phyloP scores from a whole-genome alignment of 2,113 vertebrate species.

The Toxotes chatareus region DNA sequence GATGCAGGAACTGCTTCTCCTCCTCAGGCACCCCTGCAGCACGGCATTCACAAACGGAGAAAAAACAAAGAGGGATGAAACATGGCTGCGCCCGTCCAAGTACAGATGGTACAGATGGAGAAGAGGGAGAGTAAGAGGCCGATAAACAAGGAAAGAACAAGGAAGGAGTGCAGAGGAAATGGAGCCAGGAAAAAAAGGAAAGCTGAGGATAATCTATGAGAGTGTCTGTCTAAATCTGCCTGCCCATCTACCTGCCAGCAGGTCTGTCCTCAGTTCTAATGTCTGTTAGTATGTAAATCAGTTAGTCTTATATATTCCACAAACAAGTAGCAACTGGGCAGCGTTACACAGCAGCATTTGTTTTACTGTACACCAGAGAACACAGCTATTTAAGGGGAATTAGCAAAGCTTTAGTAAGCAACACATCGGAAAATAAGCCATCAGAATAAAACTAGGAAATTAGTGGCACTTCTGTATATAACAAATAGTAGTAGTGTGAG shows the following conservation, averaged over 20 bases:
- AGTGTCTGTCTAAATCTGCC: conserved; percentile 73
- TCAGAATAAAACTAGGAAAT: conserved; percentile 24
- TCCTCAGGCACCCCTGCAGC: conserved; percentile 89
- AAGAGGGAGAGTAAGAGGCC: neutral
- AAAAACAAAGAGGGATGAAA: conserved; percentile 10
- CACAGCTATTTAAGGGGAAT: conserved; percentile 15
- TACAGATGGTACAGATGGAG: neutral
- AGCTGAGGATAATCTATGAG: conserved; percentile 37
- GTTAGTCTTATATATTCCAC: conserved; percentile 29
- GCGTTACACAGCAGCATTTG: conserved; percentile 21
- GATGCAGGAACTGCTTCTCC: conserved; percentile 89
- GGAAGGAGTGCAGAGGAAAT: conserved; percentile 2
- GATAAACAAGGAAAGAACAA: neutral
- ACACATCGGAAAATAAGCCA: conserved; percentile 36
- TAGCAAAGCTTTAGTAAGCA: conserved; percentile 37
- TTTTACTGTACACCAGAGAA: conserved; percentile 28
- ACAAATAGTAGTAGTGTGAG: conserved; percentile 22
- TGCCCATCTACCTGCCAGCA: conserved; percentile 69
- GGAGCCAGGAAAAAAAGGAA: conserved; percentile 30
- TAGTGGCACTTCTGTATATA: conserved; percentile 12
- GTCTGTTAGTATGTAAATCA: conserved; percentile 49
- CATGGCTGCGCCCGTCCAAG: neutral
- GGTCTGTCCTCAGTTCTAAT: conserved; percentile 69
- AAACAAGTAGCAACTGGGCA: conserved; percentile 45
- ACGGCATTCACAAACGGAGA: conserved; percentile 30